Base-by-base conservation (phyloP, 1,140 invertebrate species). In the Meloidogyne chitwoodi region DNA sequence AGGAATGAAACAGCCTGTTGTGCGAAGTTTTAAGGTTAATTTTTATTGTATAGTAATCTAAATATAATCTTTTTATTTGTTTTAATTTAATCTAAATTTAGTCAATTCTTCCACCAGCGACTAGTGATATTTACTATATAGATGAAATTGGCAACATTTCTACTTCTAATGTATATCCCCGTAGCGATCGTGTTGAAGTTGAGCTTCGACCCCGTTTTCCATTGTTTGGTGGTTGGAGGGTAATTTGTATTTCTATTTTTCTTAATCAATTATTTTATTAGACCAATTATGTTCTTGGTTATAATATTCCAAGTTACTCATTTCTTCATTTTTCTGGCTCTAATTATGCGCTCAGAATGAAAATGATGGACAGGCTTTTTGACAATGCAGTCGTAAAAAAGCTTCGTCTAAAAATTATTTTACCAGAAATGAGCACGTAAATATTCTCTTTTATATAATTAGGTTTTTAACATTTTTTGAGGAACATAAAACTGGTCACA, bases 121-220 rank as follows among this genome's bases (percentile, higher is more conserved):
- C 94, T 14, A 91, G 91, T 71, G 94, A 97, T 83, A 93, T 95
- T 77, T 95, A 95, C 87, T 96, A 96, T 85, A 90, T 95, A 31
- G 97, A 99, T 89, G 95, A 95, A 81, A 99, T 99, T 89, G 97
- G 97, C 29, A 99, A 99, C 87, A 99, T 99, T 85, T 98, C 95
- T 1, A 99, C 96, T 8, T 98, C 95, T 0, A 93, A 95, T 86
- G 92, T 98, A 88, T 90, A 92, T 81, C 86, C 93, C 0, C 67
- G 76, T 14, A 27, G 73, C 16, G 94, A 98, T 87, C 93, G 93
- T 44, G 93, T 98, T 22, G 95, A 99, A 86, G 88, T 99, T 2
- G 96, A 98, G 84, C 89, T 99, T 1, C 90, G 94, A 64, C 96
- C 97, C 2, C 89, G 96, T 80, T 99, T 98, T 88, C 97, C 97